Evolutionary conservation across 2,888 invertebrate species (phyloP).

Genomic region (Hoplodrina ambigua): DNA sequence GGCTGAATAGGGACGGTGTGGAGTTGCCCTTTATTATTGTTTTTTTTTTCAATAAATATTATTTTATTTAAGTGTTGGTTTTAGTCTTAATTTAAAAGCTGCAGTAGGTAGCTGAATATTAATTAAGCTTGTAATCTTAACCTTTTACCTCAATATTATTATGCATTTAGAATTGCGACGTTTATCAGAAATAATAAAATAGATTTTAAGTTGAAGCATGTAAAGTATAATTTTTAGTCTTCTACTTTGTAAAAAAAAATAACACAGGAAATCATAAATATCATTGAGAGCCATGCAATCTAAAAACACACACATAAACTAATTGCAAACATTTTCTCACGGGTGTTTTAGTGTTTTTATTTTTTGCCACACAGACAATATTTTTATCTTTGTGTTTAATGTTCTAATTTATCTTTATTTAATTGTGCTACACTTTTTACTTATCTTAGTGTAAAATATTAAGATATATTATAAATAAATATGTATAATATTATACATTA

Average conservation of each 20-base stretch:
- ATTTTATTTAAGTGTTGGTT: too few species aligned
- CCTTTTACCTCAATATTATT: not conserved
- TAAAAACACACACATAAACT: too few species aligned
- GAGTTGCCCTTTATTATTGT: conserved; percentile 14
- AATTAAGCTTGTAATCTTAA: not conserved
- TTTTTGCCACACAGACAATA: not conserved
- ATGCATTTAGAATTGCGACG: not conserved
- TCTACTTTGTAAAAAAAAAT: not conserved
- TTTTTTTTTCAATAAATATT: not conserved
- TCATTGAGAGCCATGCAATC: not conserved
- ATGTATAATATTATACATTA: too few species aligned
- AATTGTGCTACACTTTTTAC: too few species aligned
- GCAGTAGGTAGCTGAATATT: too few species aligned
- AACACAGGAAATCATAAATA: conserved; percentile 5
- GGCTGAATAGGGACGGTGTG: not conserved
- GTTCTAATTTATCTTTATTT: too few species aligned
- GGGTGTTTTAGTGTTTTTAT: not conserved
- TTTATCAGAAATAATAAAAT: not conserved
- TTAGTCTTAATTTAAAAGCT: too few species aligned
- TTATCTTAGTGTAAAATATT: not conserved
- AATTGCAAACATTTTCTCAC: conserved; percentile 11
- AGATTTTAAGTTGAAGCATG: too few species aligned
- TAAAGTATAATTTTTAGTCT: too few species aligned
- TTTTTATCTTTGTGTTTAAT: too few species aligned
- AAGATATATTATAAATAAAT: too few species aligned